A percentile compares a stretch with the other conserved stretches of the same genome.
Conservation (phyloP, 2,797 vertebrate species). For the Acropternis orthonyx region DNA sequence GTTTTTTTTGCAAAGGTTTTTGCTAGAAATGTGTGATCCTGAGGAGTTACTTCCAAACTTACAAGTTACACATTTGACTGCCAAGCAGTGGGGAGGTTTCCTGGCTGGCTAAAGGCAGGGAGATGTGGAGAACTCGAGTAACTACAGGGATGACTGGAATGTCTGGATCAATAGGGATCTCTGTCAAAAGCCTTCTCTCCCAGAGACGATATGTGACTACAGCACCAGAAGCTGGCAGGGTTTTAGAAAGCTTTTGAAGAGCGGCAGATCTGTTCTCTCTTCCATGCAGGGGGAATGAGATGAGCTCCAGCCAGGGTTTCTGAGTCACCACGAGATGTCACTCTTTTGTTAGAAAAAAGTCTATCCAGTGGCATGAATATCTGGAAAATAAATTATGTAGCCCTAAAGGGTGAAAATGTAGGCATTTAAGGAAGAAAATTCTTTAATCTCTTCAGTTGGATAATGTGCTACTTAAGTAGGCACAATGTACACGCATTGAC, state of each 20-base stretch:
- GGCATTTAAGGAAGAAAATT: neutral
- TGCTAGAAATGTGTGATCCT: neutral
- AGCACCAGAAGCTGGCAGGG: neutral
- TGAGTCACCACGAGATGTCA: conserved; percentile 76
- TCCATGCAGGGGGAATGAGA: fast-evolving
- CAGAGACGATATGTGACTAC: fast-evolving
- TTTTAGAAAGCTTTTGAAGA: neutral
- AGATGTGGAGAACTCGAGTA: neutral
- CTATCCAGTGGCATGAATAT: neutral
- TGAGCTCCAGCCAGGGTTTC: neutral
- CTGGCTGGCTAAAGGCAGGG: neutral
- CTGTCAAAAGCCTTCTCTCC: fast-evolving
- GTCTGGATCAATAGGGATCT: fast-evolving
- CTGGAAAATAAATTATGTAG: conserved; percentile 31
- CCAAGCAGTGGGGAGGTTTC: neutral
- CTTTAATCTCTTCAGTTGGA: neutral
- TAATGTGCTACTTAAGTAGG: neutral
- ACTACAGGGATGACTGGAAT: neutral
- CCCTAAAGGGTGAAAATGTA: neutral
- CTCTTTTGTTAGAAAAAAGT: conserved; percentile 53
- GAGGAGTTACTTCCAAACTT: neutral
- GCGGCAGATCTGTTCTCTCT: neutral
- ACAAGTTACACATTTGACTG: neutral
- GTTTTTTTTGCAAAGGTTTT: neutral
- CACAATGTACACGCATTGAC: neutral